phyloP scores from a whole-genome alignment of 2,888 invertebrate genomes.

The Ferrisia virgata region DNA sequence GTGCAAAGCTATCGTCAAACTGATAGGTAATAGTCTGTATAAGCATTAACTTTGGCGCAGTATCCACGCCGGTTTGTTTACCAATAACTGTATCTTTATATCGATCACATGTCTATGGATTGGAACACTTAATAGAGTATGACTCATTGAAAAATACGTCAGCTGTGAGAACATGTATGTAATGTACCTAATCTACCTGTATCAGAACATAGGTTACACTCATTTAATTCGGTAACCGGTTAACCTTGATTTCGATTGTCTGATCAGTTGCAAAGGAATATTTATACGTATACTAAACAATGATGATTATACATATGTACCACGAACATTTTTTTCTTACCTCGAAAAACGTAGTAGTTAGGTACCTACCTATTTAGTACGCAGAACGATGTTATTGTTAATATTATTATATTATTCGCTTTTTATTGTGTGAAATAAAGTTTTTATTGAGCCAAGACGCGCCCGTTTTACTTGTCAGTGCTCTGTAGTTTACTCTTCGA shows the following conservation, averaged over 20 bases:
- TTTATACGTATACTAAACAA: no score
- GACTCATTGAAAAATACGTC: not conserved
- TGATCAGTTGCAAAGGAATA: constrained; percentile 2
- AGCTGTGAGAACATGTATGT: no score
- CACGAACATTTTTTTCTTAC: not conserved
- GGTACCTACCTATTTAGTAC: not conserved
- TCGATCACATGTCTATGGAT: not conserved
- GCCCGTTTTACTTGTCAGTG: not conserved
- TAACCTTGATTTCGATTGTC: constrained; percentile 24
- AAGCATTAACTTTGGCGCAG: no score
- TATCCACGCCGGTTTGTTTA: not conserved
- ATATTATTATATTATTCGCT: not conserved
- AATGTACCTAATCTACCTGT: no score
- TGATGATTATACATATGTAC: not conserved
- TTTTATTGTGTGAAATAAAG: not conserved
- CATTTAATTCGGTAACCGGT: not conserved
- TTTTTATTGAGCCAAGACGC: not conserved
- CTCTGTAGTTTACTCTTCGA: no score
- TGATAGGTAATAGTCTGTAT: no score
- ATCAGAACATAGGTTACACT: no score
- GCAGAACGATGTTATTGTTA: not conserved
- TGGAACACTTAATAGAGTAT: not conserved
- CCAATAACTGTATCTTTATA: not conserved
- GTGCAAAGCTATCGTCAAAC: not conserved
- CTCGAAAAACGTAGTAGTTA: not conserved